Conservation (phyloP, 2,113 vertebrate genomes). For the Sula dactylatra region DNA sequence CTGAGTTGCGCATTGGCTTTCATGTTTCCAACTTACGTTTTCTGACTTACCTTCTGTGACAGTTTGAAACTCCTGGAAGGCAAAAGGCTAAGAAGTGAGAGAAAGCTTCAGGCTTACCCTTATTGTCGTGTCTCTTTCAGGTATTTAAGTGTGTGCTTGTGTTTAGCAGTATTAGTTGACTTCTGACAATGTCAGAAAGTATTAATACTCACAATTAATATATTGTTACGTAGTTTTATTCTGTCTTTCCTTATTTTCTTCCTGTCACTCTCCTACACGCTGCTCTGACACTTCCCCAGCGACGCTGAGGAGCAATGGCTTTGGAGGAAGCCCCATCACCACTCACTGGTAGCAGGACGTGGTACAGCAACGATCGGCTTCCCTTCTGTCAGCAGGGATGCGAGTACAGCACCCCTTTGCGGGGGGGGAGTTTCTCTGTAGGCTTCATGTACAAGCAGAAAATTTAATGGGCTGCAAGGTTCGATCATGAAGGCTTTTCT, state of each 20-base stretch:
- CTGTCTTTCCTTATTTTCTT: conserved; percentile 41
- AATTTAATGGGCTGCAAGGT: conserved; percentile 73
- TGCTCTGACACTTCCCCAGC: conserved; percentile 9
- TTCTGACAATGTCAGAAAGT: conserved; percentile 41
- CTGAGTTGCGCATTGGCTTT: conserved; percentile 30
- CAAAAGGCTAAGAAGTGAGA: conserved; percentile 34
- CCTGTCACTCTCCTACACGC: conserved; percentile 15
- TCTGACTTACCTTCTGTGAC: conserved; percentile 24
- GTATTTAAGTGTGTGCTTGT: not conserved
- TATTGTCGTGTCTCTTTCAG: not conserved
- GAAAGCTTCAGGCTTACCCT: not conserved
- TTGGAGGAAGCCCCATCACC: conserved; percentile 61
- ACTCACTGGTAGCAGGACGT: conserved; percentile 63
- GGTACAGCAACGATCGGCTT: conserved; percentile 29
- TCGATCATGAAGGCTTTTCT: conserved; percentile 36
- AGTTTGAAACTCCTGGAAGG: conserved; percentile 50
- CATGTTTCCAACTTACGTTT: conserved; percentile 45
- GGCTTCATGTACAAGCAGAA: conserved; percentile 75
- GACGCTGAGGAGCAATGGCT: conserved; percentile 74
- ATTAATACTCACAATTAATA: conserved; percentile 59
- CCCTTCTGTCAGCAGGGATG: conserved; percentile 17
- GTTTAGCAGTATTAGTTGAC: not conserved
- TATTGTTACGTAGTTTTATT: conserved; percentile 16
- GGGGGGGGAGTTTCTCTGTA: conserved; percentile 58
- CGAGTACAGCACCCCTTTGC: conserved; percentile 45